These are phyloP conservation scores for Scaptomyza cyrtandrae DNA, from an alignment of 2,888 invertebrate genomes.

Conservation along the genomic window DNA sequence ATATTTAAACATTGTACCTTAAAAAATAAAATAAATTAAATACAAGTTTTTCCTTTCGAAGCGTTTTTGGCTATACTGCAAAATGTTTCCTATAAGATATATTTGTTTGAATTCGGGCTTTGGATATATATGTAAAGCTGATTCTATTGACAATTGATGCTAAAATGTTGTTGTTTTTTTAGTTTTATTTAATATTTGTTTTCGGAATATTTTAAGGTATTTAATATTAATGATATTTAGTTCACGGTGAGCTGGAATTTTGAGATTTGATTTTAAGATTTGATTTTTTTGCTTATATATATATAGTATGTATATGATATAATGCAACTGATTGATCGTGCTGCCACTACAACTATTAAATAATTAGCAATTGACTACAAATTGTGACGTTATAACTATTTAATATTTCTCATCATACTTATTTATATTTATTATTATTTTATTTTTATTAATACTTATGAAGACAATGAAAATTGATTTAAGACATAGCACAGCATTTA, in stretches of 20 bases:
- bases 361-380: slow-evolving; percentile 21
- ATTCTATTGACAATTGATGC: not conserved
- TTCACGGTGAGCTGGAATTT: slow-evolving; percentile 14
- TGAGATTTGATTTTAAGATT: slow-evolving; percentile 32
- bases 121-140: no score
- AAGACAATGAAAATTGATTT: slow-evolving; percentile 7
- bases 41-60: not conserved
- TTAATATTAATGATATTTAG: slow-evolving; percentile 13
- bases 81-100: no score
- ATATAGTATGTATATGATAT: slow-evolving; percentile 9
- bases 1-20: no score
- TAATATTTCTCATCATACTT: not conserved
- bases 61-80: not conserved
- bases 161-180: not conserved
- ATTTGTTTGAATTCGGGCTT: no score
- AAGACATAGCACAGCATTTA: slow-evolving; percentile 6
- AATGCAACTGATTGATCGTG: slow-evolving; percentile 14
- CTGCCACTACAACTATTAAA: slow-evolving; percentile 26
- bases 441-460: not conserved
- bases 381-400: not conserved
- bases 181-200: not conserved
- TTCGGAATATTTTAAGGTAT: not conserved
- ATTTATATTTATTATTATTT: not conserved
- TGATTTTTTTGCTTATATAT: slow-evolving; percentile 17
- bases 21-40: not conserved